A percentile compares a stretch with the other conserved stretches of the same genome.
These are phyloP conservation scores for Drosophila albomicans DNA, from an alignment of 1,140 invertebrate genomes.

Conservation along the genomic window DNA sequence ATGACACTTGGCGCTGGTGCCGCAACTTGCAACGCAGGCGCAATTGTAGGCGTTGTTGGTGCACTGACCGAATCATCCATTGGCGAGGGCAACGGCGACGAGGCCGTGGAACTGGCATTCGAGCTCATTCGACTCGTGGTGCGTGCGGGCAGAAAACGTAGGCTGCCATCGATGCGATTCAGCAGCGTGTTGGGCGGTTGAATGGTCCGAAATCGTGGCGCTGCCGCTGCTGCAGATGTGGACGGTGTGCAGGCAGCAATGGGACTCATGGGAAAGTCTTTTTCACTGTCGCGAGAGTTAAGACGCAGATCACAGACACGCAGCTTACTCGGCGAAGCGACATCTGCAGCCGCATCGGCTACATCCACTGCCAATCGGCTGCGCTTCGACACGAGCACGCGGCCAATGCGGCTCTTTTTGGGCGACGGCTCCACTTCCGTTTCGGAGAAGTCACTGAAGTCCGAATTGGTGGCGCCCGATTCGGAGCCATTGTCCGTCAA, in stretches of 20 bases:
- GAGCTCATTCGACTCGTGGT: conserved; percentile 70
- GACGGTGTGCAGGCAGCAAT: conserved; percentile 55
- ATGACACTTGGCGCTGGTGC: conserved; percentile 26
- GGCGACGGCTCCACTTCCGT: conserved; percentile 89
- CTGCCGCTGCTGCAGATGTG: conserved; percentile 40
- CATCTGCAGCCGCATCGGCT: conserved; percentile 83
- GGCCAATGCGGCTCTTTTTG: conserved; percentile 88
- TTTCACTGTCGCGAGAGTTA: conserved; percentile 86
- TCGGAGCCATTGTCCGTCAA: conserved; percentile 86
- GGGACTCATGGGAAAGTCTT: conserved; percentile 84
- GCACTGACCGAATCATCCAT: conserved; percentile 84
- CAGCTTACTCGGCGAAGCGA: conserved; percentile 87
- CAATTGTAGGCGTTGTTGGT: conserved; percentile 83
- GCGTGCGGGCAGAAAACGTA: conserved; percentile 63
- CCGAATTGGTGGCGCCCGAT: conserved; percentile 85
- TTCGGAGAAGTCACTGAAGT: conserved; percentile 87
- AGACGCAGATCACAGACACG: conserved; percentile 87
- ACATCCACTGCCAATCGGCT: conserved; percentile 67
- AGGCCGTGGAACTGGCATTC: conserved; percentile 84
- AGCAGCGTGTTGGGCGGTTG: conserved; percentile 75
- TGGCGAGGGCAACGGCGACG: conserved; percentile 83
- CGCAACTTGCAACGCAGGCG: conserved; percentile 62
- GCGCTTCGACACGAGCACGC: conserved; percentile 74
- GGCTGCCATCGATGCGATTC: conserved; percentile 69
- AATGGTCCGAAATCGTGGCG: conserved; percentile 69